Conservation (phyloP, 2,888 invertebrate species). For the Hyposoter dolosus region DNA sequence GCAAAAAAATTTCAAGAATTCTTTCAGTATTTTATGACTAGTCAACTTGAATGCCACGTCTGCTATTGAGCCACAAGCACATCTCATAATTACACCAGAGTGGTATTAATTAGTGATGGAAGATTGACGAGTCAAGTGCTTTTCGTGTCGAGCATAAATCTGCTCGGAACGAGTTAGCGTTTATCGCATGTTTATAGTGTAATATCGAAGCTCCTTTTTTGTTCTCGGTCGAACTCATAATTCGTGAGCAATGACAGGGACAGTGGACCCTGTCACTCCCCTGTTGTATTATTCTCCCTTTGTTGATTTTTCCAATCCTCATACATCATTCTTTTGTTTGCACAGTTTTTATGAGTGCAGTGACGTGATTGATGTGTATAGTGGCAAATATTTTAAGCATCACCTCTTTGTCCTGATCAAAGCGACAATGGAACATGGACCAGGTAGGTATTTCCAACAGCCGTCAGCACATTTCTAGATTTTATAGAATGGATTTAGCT, state of each 20-base stretch:
- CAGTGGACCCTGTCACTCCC: conserved; percentile 26
- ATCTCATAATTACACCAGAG: conserved; percentile 38
- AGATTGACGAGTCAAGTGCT: conserved; percentile 53
- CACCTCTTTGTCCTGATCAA: conserved; percentile 71
- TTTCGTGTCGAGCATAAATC: background rate
- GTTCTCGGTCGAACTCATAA: conserved; percentile 23
- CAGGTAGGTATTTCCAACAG: conserved; percentile 76
- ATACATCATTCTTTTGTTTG: conserved; percentile 38
- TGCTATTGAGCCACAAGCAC: conserved; percentile 13
- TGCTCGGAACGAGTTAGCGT: conserved; percentile 11
- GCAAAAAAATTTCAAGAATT: conserved; percentile 27
- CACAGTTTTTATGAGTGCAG: conserved; percentile 20
- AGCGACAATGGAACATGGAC: conserved; percentile 81
- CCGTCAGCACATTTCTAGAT: conserved; percentile 68
- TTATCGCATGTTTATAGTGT: conserved; percentile 6
- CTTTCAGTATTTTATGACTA: conserved; percentile 1
- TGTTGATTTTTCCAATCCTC: conserved; percentile 3
- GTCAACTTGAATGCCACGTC: background rate
- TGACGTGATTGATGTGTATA: conserved; percentile 78
- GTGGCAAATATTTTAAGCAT: conserved; percentile 78
- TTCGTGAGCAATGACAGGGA: conserved; percentile 18
- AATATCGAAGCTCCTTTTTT: conserved; percentile 8
- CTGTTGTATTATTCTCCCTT: background rate
- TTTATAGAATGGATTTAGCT: conserved; percentile 76
- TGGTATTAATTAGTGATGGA: conserved; percentile 41